A percentile compares a stretch with the other conserved stretches of the same genome.
Conservation (phyloP, 1,140 invertebrate species). For the Mylabris phalerata region DNA sequence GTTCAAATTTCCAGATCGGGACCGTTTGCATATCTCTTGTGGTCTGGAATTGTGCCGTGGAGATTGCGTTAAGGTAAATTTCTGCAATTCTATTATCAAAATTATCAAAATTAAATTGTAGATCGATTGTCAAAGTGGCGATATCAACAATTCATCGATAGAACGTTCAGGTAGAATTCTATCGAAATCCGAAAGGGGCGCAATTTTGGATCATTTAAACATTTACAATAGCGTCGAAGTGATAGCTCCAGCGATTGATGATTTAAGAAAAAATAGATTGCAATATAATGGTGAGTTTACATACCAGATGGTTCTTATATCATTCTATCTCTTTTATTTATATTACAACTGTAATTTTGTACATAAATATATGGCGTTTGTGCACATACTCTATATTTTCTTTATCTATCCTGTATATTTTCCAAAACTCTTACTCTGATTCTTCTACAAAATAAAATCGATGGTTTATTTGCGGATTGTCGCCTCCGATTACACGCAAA, state of each 20-base stretch:
- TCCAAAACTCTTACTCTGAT: background rate
- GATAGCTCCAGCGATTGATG: constrained; percentile 64
- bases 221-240: constrained; percentile 74
- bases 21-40: constrained; percentile 63
- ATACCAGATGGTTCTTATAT: background rate
- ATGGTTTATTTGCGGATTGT: too few relatives aligned
- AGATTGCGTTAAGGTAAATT: constrained; percentile 52
- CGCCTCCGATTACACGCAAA: too few relatives aligned
- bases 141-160: constrained; percentile 12
- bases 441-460: background rate
- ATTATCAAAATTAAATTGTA: constrained; percentile 27
- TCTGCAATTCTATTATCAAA: background rate
- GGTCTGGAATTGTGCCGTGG: constrained; percentile 59
- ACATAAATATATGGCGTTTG: background rate
- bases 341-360: background rate
- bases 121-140: constrained; percentile 37
- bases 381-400: constrained; percentile 10
- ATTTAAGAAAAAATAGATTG: constrained; percentile 18
- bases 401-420: constrained; percentile 1
- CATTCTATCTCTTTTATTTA: background rate
- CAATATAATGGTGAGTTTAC: constrained; percentile 23
- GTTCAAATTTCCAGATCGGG: constrained; percentile 72
- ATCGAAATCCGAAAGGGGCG: constrained; percentile 48
- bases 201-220: constrained; percentile 59
- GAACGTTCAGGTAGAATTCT: constrained; percentile 32